A percentile compares a stretch with the other conserved stretches of the same genome.
phyloP scores from a whole-genome alignment of 35 echinoderm and acorn worm species.

The Lytechinus pictus region DNA sequence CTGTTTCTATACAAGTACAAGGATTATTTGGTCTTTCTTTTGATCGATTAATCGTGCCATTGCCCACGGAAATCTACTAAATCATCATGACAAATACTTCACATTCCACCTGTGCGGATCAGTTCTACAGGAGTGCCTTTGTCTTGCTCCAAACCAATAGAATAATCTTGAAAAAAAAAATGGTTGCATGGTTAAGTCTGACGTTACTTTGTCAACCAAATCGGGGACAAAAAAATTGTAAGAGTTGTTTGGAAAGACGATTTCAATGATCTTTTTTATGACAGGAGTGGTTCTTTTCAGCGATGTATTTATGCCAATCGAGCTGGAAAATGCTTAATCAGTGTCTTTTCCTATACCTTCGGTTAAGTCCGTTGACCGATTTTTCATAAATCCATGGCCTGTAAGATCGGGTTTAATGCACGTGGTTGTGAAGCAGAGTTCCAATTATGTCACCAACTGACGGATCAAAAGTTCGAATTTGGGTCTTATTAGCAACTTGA shows the following conservation, averaged over 20 bases:
- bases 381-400: neutral
- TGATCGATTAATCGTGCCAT: too few relatives aligned
- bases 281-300: neutral
- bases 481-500: too few relatives aligned
- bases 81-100: neutral
- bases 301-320: neutral
- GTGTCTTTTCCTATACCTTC: neutral
- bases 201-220: neutral
- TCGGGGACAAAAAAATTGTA: neutral
- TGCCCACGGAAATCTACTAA: too few relatives aligned
- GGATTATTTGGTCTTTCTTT: too few relatives aligned
- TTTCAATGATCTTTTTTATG: neutral
- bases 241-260: neutral
- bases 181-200: neutral
- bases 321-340: neutral
- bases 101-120: neutral
- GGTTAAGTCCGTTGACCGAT: neutral
- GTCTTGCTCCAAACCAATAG: neutral
- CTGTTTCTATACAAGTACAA: too few relatives aligned
- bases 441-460: too few relatives aligned
- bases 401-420: neutral
- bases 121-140: neutral
- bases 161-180: neutral
- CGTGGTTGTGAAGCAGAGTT: too few relatives aligned
- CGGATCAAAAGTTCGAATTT: too few relatives aligned